These are phyloP conservation scores for Eupithecia pulchellata DNA, from an alignment of 2,888 invertebrate genomes.

Conservation along the genomic window DNA sequence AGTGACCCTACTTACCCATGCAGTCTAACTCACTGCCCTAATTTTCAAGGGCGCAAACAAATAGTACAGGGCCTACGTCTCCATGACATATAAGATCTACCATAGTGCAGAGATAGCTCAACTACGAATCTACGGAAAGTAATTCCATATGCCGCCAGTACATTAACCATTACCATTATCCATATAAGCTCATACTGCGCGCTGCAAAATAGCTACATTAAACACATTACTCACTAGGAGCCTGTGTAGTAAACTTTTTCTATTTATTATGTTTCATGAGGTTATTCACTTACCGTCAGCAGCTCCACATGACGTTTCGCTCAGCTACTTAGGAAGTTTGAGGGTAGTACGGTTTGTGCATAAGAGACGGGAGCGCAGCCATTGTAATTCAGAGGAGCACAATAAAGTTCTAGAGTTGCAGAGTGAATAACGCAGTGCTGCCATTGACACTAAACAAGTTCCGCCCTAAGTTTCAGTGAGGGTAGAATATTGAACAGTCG, in stretches of 20 bases:
- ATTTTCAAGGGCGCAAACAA: background rate
- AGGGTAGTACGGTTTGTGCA: slow-evolving; percentile 46
- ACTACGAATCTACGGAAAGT: background rate
- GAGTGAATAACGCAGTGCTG: slow-evolving; percentile 60
- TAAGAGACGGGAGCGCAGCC: slow-evolving; percentile 50
- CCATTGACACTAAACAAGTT: slow-evolving; percentile 69
- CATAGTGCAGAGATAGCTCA: background rate
- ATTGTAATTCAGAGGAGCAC: slow-evolving; percentile 57
- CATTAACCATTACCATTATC: background rate
- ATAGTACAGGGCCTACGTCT: background rate
- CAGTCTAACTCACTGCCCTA: background rate
- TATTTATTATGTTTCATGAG: slow-evolving; percentile 44
- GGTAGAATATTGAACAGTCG: slow-evolving; percentile 21
- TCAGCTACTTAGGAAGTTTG: slow-evolving; percentile 47
- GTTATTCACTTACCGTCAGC: slow-evolving; percentile 48
- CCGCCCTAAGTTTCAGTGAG: slow-evolving; percentile 53
- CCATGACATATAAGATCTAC: background rate
- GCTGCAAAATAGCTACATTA: slow-evolving; percentile 24
- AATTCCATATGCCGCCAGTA: background rate
- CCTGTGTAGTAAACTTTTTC: slow-evolving; percentile 40
- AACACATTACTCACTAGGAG: slow-evolving; percentile 31
- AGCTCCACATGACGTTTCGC: slow-evolving; percentile 43
- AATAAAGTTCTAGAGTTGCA: slow-evolving; percentile 56
- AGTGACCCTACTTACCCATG: background rate
- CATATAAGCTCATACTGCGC: background rate